Base-by-base conservation (phyloP, 2,797 vertebrate species). In the Cirrhinus molitorella region DNA sequence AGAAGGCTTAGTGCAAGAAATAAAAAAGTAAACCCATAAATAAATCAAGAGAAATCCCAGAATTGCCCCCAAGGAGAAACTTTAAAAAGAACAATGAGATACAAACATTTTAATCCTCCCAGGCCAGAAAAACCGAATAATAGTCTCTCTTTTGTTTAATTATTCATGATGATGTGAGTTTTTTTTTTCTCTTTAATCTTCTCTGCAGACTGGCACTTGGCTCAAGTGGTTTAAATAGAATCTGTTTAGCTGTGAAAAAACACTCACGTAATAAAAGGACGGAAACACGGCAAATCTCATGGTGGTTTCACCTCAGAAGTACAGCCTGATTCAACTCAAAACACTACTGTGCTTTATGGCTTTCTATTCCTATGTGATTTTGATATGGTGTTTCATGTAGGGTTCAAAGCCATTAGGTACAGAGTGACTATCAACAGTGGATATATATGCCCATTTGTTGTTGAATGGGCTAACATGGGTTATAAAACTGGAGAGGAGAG, bases 311-410 rank as follows among this genome's bases (percentile, higher is more conserved):
- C 83, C 76, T 61, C 80, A 49, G 79, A 83, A 65, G 55, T 28
- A 23, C 11, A 72, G 47, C 23, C 43, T 31, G 49, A 74, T 51
- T 40, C 49, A 28, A 40, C 34, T 77, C 89, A 86, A 89, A 91
- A 96, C 95, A 94, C 96, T 92, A 89, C 92, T 96, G 97, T 94
- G 95, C 95, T 93, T 91, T 99, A 99, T 99, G 98, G 98, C 98
- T 99, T 99, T 99, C 97, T 99, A 99, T 99, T 99, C 98, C 98
- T 99, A 99, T 98, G 98, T 99, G 98, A 99, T 95, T 96, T 95
- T 83, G 94, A 93, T 94, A 94, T 94, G 93, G 92, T 81, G 95
- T 93, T 88, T 99, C 98, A 97, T 96, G 97, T 99, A 99, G 98
- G 98, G 96, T 96, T 95, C 95, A 99, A 99, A 99, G 98, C 97